Percentiles rank a stretch among this genome's conserved stretches.
Conservation (phyloP, 2,113 vertebrate species). For the Poecilia latipinna region DNA sequence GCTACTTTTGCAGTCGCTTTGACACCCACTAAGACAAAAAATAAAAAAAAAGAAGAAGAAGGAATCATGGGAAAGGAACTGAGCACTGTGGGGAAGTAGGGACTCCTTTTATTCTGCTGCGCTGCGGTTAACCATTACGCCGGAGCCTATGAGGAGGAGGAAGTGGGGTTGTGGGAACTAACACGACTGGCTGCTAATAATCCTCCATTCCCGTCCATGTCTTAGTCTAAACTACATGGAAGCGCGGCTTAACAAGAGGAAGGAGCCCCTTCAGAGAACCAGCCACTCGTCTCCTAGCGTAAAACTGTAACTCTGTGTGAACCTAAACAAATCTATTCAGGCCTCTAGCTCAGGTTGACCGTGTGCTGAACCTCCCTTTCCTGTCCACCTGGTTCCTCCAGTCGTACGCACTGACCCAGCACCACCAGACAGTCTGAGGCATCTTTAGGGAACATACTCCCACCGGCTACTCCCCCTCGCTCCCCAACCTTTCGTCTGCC, state of each 20-base stretch:
- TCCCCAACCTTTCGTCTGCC: slow-evolving; percentile 47
- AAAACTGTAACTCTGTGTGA: slow-evolving; percentile 28
- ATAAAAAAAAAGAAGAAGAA: neutral
- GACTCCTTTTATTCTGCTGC: slow-evolving; percentile 38
- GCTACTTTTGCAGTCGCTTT: slow-evolving; percentile 1
- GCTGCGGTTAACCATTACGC: slow-evolving; percentile 66
- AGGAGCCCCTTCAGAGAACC: slow-evolving; percentile 8
- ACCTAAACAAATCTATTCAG: slow-evolving; percentile 30
- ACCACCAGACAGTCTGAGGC: slow-evolving; percentile 66
- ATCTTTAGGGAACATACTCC: slow-evolving; percentile 61
- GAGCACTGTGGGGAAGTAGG: slow-evolving; percentile 40
- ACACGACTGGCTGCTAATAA: slow-evolving; percentile 50
- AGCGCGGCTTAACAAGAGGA: slow-evolving; percentile 18
- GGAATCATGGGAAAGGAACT: slow-evolving; percentile 48
- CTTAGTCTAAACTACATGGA: slow-evolving; percentile 38
- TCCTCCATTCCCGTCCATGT: slow-evolving; percentile 48
- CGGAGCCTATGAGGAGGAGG: slow-evolving; percentile 52
- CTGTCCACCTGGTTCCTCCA: slow-evolving; percentile 57
- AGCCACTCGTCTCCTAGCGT: neutral
- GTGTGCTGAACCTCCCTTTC: slow-evolving; percentile 45
- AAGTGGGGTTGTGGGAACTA: slow-evolving; percentile 72
- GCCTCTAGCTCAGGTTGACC: slow-evolving; percentile 35
- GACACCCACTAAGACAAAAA: neutral
- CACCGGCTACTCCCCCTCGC: slow-evolving; percentile 20
- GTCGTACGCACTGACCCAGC: slow-evolving; percentile 44